These are phyloP conservation scores for Hexactinellida sp. DNA, from an alignment of 37 sponge, comb jelly and placozoan species.

Conservation along the genomic window DNA sequence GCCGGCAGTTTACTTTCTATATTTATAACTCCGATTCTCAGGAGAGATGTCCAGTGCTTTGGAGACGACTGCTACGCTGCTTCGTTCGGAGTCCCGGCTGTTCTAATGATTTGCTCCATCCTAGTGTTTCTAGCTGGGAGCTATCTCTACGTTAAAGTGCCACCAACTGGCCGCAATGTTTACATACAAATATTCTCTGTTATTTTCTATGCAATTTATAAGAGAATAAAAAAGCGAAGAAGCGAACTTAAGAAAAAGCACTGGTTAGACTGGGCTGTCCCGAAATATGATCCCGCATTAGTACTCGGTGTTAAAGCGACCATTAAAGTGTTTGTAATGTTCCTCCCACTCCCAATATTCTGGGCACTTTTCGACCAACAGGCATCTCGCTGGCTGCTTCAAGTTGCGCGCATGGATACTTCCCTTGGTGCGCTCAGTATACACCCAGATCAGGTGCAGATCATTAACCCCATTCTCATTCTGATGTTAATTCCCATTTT, in stretches of 20 bases:
- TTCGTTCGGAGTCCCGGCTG: slow-evolving; percentile 89
- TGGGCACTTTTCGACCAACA: slow-evolving; percentile 98
- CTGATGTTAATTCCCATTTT: slow-evolving; percentile 85
- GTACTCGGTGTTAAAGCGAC: slow-evolving; percentile 47
- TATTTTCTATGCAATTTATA: not conserved
- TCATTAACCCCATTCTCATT: slow-evolving; percentile 83
- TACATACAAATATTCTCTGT: not conserved
- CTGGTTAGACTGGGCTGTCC: slow-evolving; percentile 18
- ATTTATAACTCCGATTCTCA: slow-evolving; percentile 77
- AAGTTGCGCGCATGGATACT: slow-evolving; percentile 67
- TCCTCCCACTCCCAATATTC: slow-evolving; percentile 85
- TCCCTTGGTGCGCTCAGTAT: slow-evolving; percentile 43
- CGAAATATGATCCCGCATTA: not conserved
- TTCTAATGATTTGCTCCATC: slow-evolving; percentile 72
- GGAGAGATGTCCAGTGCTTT: slow-evolving; percentile 76
- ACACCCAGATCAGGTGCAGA: slow-evolving; percentile 82
- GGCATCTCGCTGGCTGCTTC: slow-evolving; percentile 92
- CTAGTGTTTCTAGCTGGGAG: slow-evolving; percentile 31
- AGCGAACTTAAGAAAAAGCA: not conserved
- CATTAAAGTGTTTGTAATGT: slow-evolving; percentile 66
- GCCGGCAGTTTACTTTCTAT: slow-evolving; percentile 90
- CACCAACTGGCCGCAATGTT: slow-evolving; percentile 16
- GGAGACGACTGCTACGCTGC: slow-evolving; percentile 64
- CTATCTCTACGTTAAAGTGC: slow-evolving; percentile 26
- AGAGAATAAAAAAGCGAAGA: slow-evolving; percentile 11